Evolutionary conservation across 2,888 invertebrate species (phyloP).

Genomic region (Emesis russula): DNA sequence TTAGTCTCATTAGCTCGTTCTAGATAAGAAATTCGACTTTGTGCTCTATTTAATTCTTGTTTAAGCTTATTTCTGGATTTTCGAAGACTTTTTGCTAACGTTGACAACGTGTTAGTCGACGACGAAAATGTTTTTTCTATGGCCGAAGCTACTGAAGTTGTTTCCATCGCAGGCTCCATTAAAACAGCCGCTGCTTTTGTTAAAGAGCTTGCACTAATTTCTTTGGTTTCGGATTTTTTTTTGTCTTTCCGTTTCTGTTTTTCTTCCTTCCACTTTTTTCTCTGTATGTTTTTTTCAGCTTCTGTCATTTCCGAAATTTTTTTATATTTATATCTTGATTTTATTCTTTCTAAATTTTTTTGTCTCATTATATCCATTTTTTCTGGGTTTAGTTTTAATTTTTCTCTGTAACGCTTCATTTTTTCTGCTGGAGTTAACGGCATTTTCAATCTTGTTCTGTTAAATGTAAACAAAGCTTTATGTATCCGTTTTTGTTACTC

Average conservation of each 20-base stretch:
- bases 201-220: neutral
- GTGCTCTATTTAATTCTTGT: neutral
- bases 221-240: neutral
- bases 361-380: neutral
- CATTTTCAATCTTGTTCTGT: neutral
- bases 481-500: neutral
- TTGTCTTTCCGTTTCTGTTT: neutral
- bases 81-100: neutral
- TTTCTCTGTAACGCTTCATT: neutral
- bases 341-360: neutral
- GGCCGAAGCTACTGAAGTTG: neutral
- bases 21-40: neutral
- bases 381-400: neutral
- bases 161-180: neutral
- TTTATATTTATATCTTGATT: neutral
- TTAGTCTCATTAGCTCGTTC: neutral
- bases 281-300: neutral
- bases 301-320: neutral
- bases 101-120: neutral
- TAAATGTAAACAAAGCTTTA: constrained; percentile 3
- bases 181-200: neutral
- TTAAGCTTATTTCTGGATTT: neutral
- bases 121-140: neutral
- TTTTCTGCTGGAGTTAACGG: neutral
- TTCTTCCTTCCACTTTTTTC: neutral